Evolutionary conservation across 2,113 vertebrate species (phyloP).

Genomic region (Phrynocephalus versicolor): DNA sequence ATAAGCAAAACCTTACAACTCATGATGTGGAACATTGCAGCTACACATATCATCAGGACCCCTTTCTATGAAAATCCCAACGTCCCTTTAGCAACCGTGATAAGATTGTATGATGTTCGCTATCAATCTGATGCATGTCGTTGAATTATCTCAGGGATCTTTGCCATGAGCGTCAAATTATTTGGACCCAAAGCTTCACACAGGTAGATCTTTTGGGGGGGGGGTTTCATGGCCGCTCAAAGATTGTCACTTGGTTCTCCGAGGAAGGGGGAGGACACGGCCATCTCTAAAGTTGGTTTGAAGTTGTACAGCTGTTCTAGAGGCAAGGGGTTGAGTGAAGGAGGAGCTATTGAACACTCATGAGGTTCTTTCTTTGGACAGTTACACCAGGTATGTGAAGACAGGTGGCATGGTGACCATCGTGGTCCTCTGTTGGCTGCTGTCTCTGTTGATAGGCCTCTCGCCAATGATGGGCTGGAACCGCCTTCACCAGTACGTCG

Average conservation of each 20-base stretch:
- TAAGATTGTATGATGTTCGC: not conserved
- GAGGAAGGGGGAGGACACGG: too few species aligned
- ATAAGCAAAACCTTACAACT: too few species aligned
- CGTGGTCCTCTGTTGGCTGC: conserved; percentile 77
- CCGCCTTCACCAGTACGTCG: conserved; percentile 54
- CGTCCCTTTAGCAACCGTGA: not conserved
- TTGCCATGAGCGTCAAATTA: not conserved
- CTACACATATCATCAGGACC: too few species aligned
- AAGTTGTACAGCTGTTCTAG: not conserved
- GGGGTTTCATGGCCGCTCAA: not conserved
- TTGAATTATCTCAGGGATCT: not conserved
- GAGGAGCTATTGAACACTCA: not conserved
- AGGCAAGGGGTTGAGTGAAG: not conserved
- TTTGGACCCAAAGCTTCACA: not conserved
- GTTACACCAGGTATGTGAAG: conserved; percentile 71
- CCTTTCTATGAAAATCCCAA: not conserved
- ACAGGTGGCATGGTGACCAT: conserved; percentile 61
- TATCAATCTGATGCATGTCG: not conserved
- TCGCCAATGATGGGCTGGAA: conserved; percentile 77
- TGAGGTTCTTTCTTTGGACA: conserved; percentile 39
- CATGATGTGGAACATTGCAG: not conserved
- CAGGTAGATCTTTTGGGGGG: not conserved
- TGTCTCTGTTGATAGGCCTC: conserved; percentile 76
- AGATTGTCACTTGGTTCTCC: not conserved
- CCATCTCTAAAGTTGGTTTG: too few species aligned